Percentiles rank a stretch among this genome's conserved stretches.
These are phyloP conservation scores for Opisthocomus hoazin DNA, from an alignment of 2,113 vertebrate species.

Conservation along the genomic window DNA sequence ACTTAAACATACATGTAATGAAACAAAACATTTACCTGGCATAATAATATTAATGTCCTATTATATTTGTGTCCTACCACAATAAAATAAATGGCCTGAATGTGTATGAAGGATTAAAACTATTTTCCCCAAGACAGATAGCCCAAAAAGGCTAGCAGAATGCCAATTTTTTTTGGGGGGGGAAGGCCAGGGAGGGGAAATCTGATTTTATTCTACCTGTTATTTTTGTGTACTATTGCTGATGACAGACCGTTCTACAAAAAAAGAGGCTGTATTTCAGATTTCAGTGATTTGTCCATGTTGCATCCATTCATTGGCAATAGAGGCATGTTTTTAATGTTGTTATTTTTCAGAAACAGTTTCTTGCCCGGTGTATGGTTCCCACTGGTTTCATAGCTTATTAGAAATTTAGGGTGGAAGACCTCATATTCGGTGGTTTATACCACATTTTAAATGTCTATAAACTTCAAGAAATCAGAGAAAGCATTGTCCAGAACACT, in stretches of 20 bases:
- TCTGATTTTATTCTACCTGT: background rate
- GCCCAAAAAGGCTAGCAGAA: background rate
- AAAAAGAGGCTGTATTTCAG: background rate
- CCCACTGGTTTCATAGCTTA: background rate
- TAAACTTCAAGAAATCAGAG: background rate
- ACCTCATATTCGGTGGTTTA: accelerated
- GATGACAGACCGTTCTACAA: background rate
- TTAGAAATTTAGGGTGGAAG: background rate
- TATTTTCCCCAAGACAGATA: background rate
- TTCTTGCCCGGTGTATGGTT: accelerated
- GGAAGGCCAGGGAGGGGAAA: too few species aligned
- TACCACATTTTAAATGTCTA: background rate
- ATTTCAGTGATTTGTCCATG: background rate
- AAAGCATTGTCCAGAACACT: background rate
- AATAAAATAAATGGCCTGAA: background rate
- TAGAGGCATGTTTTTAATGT: accelerated
- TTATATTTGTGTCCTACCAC: background rate
- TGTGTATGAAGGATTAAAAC: background rate
- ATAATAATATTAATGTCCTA: background rate
- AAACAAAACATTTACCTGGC: background rate
- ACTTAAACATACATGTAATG: background rate
- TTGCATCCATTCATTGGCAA: background rate
- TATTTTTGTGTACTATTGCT: background rate
- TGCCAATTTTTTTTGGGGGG: too few species aligned
- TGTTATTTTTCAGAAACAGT: background rate